A percentile compares a stretch with the other conserved stretches of the same genome.
These are phyloP conservation scores for Echinops telfairi DNA, from an alignment of 2,113 vertebrate species.

Conservation along the genomic window DNA sequence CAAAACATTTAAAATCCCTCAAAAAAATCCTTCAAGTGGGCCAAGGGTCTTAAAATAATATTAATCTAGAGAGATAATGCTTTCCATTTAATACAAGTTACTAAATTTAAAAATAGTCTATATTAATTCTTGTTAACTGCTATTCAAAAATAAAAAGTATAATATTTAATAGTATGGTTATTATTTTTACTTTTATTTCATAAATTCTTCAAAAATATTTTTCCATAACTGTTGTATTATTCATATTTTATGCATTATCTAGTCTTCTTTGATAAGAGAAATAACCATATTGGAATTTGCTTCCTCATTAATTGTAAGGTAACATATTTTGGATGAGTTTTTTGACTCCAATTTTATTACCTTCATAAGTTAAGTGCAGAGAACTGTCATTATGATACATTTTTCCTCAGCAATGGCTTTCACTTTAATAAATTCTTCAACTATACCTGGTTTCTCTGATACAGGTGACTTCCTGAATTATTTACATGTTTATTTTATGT, in stretches of 20 bases:
- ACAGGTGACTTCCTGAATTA: constrained; percentile 56
- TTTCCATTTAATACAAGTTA: not conserved
- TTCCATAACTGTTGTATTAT: constrained; percentile 58
- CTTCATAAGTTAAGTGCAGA: constrained; percentile 53
- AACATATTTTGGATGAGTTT: constrained; percentile 10
- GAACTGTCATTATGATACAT: constrained; percentile 60
- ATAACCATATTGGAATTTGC: constrained; percentile 57
- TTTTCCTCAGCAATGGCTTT: constrained; percentile 59
- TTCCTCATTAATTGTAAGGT: constrained; percentile 68
- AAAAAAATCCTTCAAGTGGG: not conserved
- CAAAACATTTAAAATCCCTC: not conserved
- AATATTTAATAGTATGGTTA: constrained; percentile 2
- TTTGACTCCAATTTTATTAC: constrained; percentile 54
- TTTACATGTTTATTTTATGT: constrained; percentile 75
- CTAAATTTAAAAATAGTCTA: not conserved
- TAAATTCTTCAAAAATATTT: constrained; percentile 29
- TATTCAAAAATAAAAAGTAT: not conserved
- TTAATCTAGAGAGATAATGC: not conserved
- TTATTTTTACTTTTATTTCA: not conserved
- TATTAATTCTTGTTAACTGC: not conserved
- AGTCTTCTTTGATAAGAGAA: constrained; percentile 51
- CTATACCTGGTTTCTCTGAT: not conserved
- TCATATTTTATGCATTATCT: constrained; percentile 55
- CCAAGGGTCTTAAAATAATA: not conserved
- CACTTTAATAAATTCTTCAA: constrained; percentile 66